Evolutionary conservation across 2,797 vertebrate species (phyloP).

Genomic region (Lepilemur septentrionalis): DNA sequence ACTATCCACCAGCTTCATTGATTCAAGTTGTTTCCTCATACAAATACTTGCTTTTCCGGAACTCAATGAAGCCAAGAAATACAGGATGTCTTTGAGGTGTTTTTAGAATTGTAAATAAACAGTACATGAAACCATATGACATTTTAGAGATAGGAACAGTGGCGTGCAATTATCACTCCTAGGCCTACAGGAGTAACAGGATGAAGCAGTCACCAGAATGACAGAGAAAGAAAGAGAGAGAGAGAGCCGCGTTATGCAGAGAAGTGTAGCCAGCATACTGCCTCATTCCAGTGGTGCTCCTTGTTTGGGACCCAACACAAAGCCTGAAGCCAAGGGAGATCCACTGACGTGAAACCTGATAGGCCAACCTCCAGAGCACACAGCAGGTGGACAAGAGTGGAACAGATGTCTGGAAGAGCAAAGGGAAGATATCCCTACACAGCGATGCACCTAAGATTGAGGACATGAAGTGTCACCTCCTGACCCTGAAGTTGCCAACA

Average conservation of each 20-base stretch:
- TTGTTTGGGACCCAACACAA: not conserved
- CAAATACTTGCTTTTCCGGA: conserved; percentile 2
- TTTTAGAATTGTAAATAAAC: conserved; percentile 27
- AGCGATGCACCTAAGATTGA: not conserved
- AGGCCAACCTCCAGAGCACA: not conserved
- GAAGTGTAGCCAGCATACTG: not conserved
- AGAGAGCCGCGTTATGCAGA: not conserved
- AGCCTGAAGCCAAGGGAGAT: not conserved
- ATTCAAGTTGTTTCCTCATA: not conserved
- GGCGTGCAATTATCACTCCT: not conserved
- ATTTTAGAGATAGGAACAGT: not conserved
- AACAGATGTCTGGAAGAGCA: not conserved
- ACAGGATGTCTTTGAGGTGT: not conserved
- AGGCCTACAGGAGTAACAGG: too few relatives aligned
- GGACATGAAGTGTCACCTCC: not conserved
- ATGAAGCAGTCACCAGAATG: not conserved
- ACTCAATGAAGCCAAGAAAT: conserved; percentile 18
- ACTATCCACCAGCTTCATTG: not conserved
- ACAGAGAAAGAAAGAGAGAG: not conserved
- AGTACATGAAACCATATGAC: not conserved
- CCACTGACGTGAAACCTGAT: not conserved
- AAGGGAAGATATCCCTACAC: not conserved
- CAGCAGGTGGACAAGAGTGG: not conserved
- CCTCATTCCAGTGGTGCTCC: not conserved
- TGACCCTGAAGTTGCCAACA: not conserved